Percentiles rank a stretch among this genome's conserved stretches.
Evolutionary conservation across 2,888 invertebrate genomes (phyloP).

Genomic region (Anaspis maculata): DNA sequence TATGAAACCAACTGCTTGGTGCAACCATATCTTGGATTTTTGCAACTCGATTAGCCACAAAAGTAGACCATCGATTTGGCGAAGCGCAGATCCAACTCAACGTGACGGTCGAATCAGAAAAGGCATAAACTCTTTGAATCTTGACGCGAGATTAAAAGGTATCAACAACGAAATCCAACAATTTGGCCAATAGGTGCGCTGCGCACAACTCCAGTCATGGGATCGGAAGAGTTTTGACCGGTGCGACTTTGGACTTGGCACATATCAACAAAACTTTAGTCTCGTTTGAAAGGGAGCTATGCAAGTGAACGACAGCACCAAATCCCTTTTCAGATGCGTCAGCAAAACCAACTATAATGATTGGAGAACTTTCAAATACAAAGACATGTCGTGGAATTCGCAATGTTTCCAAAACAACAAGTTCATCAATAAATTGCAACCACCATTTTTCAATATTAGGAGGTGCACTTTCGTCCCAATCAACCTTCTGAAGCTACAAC

Average conservation of each 20-base stretch:
- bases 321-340: not conserved
- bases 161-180: not conserved
- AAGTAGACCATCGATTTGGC: not conserved
- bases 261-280: not conserved
- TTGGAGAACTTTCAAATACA: not conserved
- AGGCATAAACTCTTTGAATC: not conserved
- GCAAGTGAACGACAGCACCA: not conserved
- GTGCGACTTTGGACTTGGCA: not conserved
- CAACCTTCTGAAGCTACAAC: not conserved
- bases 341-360: not conserved
- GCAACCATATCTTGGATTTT: not conserved
- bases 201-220: not conserved
- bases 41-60: not conserved
- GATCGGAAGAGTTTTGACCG: not conserved
- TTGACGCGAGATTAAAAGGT: not conserved
- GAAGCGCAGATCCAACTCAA: not conserved
- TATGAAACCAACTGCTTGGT: not conserved
- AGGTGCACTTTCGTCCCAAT: not conserved
- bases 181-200: not conserved
- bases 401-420: not conserved
- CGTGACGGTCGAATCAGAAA: not conserved
- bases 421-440: not conserved
- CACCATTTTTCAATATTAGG: not conserved
- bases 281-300: not conserved
- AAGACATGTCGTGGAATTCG: not conserved